phyloP scores from a whole-genome alignment of 2,113 vertebrate species.

The Struthio camelus region DNA sequence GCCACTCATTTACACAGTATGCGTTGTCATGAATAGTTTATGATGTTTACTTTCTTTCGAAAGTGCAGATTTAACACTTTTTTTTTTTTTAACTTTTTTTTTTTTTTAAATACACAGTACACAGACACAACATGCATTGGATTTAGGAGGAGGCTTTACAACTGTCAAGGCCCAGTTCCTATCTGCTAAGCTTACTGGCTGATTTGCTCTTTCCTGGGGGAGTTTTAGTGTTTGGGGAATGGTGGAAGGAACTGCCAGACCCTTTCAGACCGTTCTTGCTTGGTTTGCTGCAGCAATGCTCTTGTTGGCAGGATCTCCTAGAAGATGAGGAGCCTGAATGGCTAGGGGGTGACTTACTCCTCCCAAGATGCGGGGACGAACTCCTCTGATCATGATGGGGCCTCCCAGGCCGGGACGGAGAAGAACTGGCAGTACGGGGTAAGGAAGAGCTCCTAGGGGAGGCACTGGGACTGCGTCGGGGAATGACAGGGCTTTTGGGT shows the following conservation, averaged over 20 bases:
- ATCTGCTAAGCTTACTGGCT: constrained; percentile 96
- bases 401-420: constrained; percentile 89
- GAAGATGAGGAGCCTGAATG: constrained; percentile 93
- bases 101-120: constrained; percentile 75
- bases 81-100: constrained; percentile 44
- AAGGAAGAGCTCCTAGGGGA: constrained; percentile 93
- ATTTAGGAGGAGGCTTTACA: constrained; percentile 67
- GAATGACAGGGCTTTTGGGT: constrained; percentile 86
- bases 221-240: constrained; percentile 81
- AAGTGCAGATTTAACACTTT: constrained; percentile 73
- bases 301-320: constrained; percentile 89
- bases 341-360: constrained; percentile 95
- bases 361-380: constrained; percentile 84
- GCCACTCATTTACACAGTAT: constrained; percentile 56
- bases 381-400: constrained; percentile 86
- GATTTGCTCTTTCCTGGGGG: constrained; percentile 88
- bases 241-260: constrained; percentile 78
- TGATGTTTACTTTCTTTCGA: constrained; percentile 70
- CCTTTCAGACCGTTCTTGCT: constrained; percentile 82
- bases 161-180: constrained; percentile 77
- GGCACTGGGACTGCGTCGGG: constrained; percentile 92
- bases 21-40: constrained; percentile 70
- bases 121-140: constrained; percentile 81
- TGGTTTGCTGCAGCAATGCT: constrained; percentile 88
- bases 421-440: constrained; percentile 95